Evolutionary conservation across 2,888 invertebrate genomes (phyloP), one percentile per base, ranked within the genome.

Genomic region (Parnassius glacialis): DNA sequence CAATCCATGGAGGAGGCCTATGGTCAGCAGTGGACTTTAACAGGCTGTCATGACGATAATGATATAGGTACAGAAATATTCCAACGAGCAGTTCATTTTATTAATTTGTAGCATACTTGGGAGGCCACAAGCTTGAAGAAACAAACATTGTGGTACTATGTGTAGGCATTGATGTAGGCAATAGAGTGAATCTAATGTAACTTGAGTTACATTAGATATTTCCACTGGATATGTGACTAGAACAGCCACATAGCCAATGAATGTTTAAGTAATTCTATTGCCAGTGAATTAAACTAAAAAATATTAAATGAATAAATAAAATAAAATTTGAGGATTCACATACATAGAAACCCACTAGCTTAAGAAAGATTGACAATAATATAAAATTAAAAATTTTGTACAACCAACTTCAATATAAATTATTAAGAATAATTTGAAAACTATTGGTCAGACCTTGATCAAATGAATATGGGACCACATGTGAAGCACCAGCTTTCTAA

Each of bases 81-180:
- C 13, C 13, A 48, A 48, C 7, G 3, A 48, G n/a, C 48, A 25
- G 25, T 25, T 3, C 5, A 25, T 25, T 25, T 25, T 25, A 34
- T 7, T 16, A 25, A 9, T 47, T 13, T 92, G 91, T 92, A 73
- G 90, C 92, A 92, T 86, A 87, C 78, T 83, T 91, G 91, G 90
- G 92, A 92, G 92, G 90, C 92, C 92, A 91, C 86, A 87, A 74
- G 67, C 72, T 73, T 71, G 81, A 78, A 3, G 16, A 13, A 45
- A 55, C 78, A 78, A 83, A 72, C 60, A 75, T 47, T 77, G 85
- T 87, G 90, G 90, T 92, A 92, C 90, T 91, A 90, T 91, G 92
- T 80, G 79, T 87, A 87, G 87, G 92, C 90, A 43, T 71, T 71
- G 47, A 57, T 85, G 12, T 92, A 3, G 81, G 87, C 91, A 85